Base-by-base conservation (phyloP, 92 coral and sea anemone species). In the Pocillopora meandrina region DNA sequence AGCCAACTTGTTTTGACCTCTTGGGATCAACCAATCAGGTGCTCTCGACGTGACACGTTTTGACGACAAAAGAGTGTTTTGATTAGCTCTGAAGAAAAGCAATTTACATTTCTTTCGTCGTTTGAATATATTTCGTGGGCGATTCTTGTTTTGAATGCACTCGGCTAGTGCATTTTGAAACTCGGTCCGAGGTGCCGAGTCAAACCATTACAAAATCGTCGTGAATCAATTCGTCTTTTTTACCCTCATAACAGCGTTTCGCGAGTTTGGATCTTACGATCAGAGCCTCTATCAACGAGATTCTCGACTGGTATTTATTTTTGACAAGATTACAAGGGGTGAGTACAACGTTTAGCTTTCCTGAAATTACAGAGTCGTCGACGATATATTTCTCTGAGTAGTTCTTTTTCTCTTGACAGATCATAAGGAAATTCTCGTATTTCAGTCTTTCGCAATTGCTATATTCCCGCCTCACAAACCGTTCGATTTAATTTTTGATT, bases 41-140 rank as follows among this genome's bases (percentile, higher is more conserved):
- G 70, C 14, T 56, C 31, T 47, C 15, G 60, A 77, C 87, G 82
- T 76, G 82, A 84, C 88, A 77, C 76, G 75, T 67, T 69, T 76
- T 19, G 13, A 69, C 21, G 35, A 84, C 63, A 75, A 75, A 66
- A 76, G 76, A 59, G 56, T 84, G 76, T 84, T 84, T 66, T 76
- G 83, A 66, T 84, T 66, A 66, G 75, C 55, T n/a, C 20, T 26
- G 55, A 55, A 16, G 35, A 33, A 76, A 84, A 65, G 6, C 67
- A 70, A 84, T 84, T 84, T 76, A 58, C 88, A 84, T 84, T 76
- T 84, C 83, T 66, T 12, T 76, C 75, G 20, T 74, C 11, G 70
- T 74, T 74, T 8, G 34, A 31, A 83, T 83, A 83, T 72, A 83
- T 83, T 80, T 83, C 76, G 64, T 64, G 80, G 85, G 80, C 73